phyloP scores from a whole-genome alignment of 2,888 invertebrate species.

The Erebia ligea region DNA sequence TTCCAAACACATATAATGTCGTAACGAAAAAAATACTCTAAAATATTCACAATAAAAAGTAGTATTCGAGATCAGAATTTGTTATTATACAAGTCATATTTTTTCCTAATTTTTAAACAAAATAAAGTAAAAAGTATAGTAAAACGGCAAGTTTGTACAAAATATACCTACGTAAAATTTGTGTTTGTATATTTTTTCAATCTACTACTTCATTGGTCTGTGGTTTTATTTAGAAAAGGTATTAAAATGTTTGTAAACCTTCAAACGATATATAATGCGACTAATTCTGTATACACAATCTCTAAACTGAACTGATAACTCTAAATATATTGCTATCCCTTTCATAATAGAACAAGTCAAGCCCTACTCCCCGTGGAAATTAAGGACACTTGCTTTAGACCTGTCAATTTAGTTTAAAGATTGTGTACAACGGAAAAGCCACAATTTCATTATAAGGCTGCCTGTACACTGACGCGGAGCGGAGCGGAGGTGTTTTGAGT shows the following conservation, averaged over 20 bases:
- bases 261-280: neutral
- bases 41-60: constrained; percentile 27
- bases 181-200: constrained; percentile 2
- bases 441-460: too few species aligned
- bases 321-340: too few species aligned
- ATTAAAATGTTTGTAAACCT: neutral
- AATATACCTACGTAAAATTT: neutral
- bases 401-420: too few species aligned
- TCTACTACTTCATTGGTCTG: constrained; percentile 11
- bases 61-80: constrained; percentile 26
- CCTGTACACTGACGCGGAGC: too few species aligned
- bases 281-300: neutral
- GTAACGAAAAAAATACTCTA: neutral
- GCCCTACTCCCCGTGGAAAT: too few species aligned
- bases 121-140: constrained; percentile 1
- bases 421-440: too few species aligned
- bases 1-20: too few species aligned
- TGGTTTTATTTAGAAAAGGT: neutral
- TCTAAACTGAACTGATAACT: too few species aligned
- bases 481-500: too few species aligned
- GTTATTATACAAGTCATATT: neutral
- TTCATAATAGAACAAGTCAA: too few species aligned
- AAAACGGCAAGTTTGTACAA: constrained; percentile 3
- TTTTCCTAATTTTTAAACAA: constrained; percentile 1
- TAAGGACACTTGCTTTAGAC: too few species aligned